Percentiles rank a stretch among this genome's conserved stretches.
These are phyloP conservation scores for Raja brachyura DNA, from an alignment of 2,113 vertebrate genomes.

Conservation along the genomic window DNA sequence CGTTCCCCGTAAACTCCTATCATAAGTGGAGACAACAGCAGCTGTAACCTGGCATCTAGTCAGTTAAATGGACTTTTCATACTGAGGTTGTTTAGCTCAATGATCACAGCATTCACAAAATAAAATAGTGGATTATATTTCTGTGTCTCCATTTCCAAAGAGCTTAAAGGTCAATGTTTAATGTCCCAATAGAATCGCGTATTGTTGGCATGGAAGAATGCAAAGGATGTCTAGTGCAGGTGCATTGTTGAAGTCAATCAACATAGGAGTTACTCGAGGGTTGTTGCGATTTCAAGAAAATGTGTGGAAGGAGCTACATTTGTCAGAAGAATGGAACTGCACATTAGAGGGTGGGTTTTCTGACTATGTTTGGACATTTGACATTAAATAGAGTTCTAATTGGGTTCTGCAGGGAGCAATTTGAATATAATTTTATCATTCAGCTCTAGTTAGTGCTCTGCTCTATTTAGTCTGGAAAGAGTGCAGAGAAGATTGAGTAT, in stretches of 20 bases:
- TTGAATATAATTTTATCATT: not conserved
- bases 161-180: not conserved
- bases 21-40: not conserved
- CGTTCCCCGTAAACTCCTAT: not conserved
- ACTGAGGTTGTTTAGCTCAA: not conserved
- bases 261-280: not conserved
- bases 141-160: not conserved
- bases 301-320: not conserved
- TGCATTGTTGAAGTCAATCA: not conserved
- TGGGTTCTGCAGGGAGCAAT: not conserved
- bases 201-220: not conserved
- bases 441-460: too few species aligned
- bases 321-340: not conserved
- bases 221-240: not conserved
- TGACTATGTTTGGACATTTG: not conserved
- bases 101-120: not conserved
- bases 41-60: not conserved
- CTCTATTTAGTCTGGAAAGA: not conserved
- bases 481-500: too few species aligned
- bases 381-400: not conserved
- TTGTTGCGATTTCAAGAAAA: not conserved
- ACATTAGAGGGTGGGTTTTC: not conserved
- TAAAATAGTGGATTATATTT: not conserved
- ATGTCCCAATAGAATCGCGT: not conserved
- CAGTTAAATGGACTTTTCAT: not conserved